Evolutionary conservation across 1,140 invertebrate genomes (phyloP).

Genomic region (Lucilia cuprina): DNA sequence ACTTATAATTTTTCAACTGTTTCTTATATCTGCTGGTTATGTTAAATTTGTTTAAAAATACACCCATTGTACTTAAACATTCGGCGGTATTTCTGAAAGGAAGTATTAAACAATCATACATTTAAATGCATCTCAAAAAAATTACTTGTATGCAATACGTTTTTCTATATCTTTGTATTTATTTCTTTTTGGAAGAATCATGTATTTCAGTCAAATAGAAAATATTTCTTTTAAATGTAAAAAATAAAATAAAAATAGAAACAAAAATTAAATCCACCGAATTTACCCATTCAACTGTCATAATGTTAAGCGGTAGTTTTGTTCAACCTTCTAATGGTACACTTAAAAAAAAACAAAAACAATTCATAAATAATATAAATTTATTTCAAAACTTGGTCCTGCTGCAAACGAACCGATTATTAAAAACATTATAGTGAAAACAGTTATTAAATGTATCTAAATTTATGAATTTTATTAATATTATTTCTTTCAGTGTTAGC

Average conservation of each 20-base stretch:
- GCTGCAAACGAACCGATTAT: too few species aligned
- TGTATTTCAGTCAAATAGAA: not conserved
- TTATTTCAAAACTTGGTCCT: too few species aligned
- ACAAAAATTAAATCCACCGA: not conserved
- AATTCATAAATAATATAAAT: too few species aligned
- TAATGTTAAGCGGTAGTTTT: slow-evolving; percentile 15
- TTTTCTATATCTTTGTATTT: not conserved
- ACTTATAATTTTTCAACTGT: too few species aligned
- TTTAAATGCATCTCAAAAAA: not conserved
- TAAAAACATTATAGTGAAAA: too few species aligned
- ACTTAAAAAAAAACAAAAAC: not conserved
- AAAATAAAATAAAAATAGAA: not conserved
- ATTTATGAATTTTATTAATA: too few species aligned
- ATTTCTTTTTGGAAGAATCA: not conserved
- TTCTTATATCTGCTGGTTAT: too few species aligned
- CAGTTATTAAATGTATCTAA: too few species aligned
- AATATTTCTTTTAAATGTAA: not conserved
- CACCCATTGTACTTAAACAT: not conserved
- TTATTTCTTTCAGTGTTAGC: not conserved
- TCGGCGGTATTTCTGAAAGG: not conserved
- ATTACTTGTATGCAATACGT: not conserved
- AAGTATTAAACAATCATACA: not conserved
- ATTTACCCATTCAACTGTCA: slow-evolving; percentile 10
- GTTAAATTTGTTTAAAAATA: too few species aligned
- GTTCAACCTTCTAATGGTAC: not conserved